Percentiles rank a stretch among this genome's conserved stretches.
These are phyloP conservation scores for Bombus balteatus DNA, from an alignment of 1,140 invertebrate species.

Conservation along the genomic window DNA sequence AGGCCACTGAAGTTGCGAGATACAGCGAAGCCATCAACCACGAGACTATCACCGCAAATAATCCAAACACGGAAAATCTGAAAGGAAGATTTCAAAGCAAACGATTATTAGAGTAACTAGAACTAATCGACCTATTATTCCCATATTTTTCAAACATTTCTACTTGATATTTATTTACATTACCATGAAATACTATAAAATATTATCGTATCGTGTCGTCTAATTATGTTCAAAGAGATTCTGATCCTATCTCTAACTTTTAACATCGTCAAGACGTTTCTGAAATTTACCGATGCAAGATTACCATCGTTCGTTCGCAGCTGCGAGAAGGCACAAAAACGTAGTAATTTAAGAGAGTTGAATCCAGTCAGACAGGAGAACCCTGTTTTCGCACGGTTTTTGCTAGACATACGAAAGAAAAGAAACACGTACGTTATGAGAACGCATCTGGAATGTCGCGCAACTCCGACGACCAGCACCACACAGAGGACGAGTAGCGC, in stretches of 20 bases:
- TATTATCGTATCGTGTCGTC: neutral
- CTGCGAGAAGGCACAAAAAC: neutral
- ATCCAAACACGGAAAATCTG: slow-evolving; percentile 91
- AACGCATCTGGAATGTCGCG: slow-evolving; percentile 91
- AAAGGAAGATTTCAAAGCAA: neutral
- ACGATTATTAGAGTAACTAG: neutral
- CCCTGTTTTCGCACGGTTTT: slow-evolving; percentile 9
- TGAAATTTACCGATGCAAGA: neutral
- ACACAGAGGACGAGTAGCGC: slow-evolving; percentile 91
- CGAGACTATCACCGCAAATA: slow-evolving; percentile 94
- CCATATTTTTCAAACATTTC: neutral
- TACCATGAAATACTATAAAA: no score
- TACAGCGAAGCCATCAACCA: slow-evolving; percentile 94
- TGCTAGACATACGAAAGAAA: no score
- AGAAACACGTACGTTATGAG: slow-evolving; percentile 88
- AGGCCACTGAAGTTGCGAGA: slow-evolving; percentile 90
- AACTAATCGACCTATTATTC: neutral
- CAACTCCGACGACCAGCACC: slow-evolving; percentile 91
- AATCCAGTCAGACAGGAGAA: neutral
- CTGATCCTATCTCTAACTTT: neutral
- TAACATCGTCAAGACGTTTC: neutral
- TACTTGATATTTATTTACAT: neutral
- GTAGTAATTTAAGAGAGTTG: slow-evolving; percentile 58
- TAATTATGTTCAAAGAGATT: neutral
- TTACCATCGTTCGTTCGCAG: neutral